These are phyloP conservation scores for Ceriagrion tenellum DNA, from an alignment of 2,888 invertebrate genomes.

Conservation along the genomic window DNA sequence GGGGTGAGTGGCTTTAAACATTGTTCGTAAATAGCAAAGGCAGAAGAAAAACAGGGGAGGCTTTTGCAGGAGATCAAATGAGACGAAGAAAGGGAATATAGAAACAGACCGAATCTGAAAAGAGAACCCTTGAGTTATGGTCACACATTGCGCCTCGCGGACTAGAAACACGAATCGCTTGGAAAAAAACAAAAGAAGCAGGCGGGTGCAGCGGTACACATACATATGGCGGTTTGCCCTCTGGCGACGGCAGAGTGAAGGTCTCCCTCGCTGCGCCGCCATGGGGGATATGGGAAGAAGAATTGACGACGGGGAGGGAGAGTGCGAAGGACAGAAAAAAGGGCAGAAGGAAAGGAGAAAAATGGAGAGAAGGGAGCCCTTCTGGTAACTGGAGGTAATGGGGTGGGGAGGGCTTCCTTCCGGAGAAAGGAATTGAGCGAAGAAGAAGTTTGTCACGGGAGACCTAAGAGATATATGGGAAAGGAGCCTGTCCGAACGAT, in stretches of 20 bases:
- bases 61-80: neutral
- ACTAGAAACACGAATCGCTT: neutral
- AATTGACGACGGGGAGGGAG: neutral
- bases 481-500: neutral
- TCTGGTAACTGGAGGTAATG: neutral
- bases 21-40: too few relatives aligned
- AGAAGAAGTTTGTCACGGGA: constrained; percentile 25
- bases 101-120: neutral
- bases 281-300: neutral
- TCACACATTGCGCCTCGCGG: neutral
- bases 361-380: neutral
- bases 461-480: neutral
- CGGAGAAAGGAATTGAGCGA: neutral
- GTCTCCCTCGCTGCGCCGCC: too few relatives aligned
- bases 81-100: neutral
- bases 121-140: neutral
- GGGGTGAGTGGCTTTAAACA: too few relatives aligned
- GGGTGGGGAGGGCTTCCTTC: neutral
- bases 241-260: neutral
- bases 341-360: neutral
- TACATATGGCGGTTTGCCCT: neutral
- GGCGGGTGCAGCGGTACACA: neutral
- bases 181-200: neutral
- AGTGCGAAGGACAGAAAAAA: neutral
- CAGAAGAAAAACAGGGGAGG: neutral